phyloP scores from a whole-genome alignment of 2,888 invertebrate species.

The Leptopilina syphax region DNA sequence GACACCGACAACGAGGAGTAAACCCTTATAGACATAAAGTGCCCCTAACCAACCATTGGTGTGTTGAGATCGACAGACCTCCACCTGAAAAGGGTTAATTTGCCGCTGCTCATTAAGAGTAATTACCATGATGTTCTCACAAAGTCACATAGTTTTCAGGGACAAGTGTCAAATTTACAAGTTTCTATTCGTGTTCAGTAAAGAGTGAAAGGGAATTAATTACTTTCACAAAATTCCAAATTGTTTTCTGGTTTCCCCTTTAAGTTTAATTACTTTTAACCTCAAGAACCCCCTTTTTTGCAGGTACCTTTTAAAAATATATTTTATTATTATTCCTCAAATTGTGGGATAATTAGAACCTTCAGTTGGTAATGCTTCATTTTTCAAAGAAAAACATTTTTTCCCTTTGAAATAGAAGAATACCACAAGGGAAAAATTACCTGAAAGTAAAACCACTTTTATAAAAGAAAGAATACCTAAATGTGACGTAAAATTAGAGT shows the following conservation, averaged over 20 bases:
- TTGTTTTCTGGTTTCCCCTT: background rate
- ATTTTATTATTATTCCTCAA: too few relatives aligned
- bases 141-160: background rate
- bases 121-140: slow-evolving; percentile 42
- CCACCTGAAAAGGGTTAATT: slow-evolving; percentile 81
- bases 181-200: background rate
- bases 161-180: slow-evolving; percentile 12
- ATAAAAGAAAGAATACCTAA: too few relatives aligned
- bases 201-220: background rate
- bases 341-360: too few relatives aligned
- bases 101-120: slow-evolving; percentile 47
- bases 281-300: too few relatives aligned
- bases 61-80: slow-evolving; percentile 92
- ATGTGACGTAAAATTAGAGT: too few relatives aligned
- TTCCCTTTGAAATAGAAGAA: too few relatives aligned
- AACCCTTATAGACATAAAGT: slow-evolving; percentile 93
- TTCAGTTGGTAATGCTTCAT: too few relatives aligned
- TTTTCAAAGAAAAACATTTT: too few relatives aligned
- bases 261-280: background rate
- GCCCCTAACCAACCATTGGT: slow-evolving; percentile 94
- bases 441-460: too few relatives aligned
- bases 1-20: slow-evolving; percentile 91
- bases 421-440: too few relatives aligned
- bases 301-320: too few relatives aligned
- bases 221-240: background rate